Evolutionary conservation across 1,140 invertebrate species (phyloP).

Genomic region (Sminthurides bifidus): DNA sequence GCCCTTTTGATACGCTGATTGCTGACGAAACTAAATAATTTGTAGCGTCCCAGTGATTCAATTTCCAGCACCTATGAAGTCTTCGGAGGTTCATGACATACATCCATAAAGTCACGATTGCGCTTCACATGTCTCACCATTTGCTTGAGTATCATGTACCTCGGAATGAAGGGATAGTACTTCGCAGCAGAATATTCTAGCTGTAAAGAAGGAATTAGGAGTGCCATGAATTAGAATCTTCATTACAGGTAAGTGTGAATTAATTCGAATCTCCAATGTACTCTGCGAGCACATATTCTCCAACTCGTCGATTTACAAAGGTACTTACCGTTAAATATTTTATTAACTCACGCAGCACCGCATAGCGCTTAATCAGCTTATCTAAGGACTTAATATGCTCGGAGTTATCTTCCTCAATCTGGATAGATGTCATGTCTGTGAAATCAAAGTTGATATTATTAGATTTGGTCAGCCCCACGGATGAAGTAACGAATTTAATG

Average conservation of each 20-base stretch:
- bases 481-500: no score
- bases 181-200: slow-evolving; percentile 76
- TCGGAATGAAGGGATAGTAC: slow-evolving; percentile 80
- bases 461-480: no score
- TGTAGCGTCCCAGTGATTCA: no score
- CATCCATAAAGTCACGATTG: slow-evolving; percentile 88
- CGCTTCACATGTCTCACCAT: slow-evolving; percentile 83
- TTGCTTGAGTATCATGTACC: slow-evolving; percentile 85
- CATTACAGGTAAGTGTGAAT: no score
- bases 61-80: no score
- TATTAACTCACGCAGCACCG: slow-evolving; percentile 73
- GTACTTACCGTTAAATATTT: slow-evolving; percentile 65
- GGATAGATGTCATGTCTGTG: slow-evolving; percentile 80
- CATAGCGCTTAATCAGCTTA: slow-evolving; percentile 78
- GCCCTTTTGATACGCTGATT: no score
- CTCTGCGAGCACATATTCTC: no score
- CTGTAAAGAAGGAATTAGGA: slow-evolving; percentile 44
- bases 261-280: no score
- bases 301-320: no score
- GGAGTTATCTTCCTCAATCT: slow-evolving; percentile 82
- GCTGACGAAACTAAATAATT: no score
- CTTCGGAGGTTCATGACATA: slow-evolving; percentile 83
- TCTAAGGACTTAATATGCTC: slow-evolving; percentile 88
- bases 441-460: no score
- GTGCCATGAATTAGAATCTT: no score